Percentiles rank a stretch among this genome's conserved stretches.
These are phyloP conservation scores for Poeciliopsis occidentalis DNA, from an alignment of 2,113 vertebrate species.

Conservation along the genomic window DNA sequence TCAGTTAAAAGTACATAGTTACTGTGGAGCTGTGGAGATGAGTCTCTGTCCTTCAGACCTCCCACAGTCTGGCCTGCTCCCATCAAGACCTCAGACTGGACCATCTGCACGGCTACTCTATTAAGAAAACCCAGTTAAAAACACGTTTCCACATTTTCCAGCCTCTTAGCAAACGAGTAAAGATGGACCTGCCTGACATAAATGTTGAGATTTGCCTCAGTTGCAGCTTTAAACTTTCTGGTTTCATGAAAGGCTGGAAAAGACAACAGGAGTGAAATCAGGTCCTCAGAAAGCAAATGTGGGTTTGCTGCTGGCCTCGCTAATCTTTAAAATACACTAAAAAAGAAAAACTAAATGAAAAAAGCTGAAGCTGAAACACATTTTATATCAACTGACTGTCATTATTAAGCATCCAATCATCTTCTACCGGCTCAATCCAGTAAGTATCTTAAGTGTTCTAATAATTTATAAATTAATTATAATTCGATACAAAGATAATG, in stretches of 20 bases:
- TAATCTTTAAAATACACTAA: neutral
- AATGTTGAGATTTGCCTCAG: constrained; percentile 63
- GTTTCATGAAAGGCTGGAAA: constrained; percentile 33
- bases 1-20: too few relatives aligned
- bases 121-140: constrained; percentile 30
- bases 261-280: neutral
- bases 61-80: constrained; percentile 40
- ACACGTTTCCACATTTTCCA: constrained; percentile 24
- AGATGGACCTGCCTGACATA: constrained; percentile 40
- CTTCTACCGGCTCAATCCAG: too few relatives aligned
- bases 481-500: too few relatives aligned
- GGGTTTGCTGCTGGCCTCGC: constrained; percentile 2
- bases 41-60: constrained; percentile 48
- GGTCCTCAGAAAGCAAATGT: constrained; percentile 5
- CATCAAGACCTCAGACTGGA: constrained; percentile 29
- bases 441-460: too few relatives aligned
- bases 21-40: neutral
- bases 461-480: too few relatives aligned
- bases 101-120: constrained; percentile 36
- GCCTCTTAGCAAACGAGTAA: constrained; percentile 38
- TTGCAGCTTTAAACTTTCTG: constrained; percentile 45
- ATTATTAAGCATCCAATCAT: neutral
- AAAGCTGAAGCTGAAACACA: neutral
- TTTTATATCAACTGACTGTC: neutral
- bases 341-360: neutral